phyloP scores from a whole-genome alignment of 2,888 invertebrate species.

The Cynaeus angustus region DNA sequence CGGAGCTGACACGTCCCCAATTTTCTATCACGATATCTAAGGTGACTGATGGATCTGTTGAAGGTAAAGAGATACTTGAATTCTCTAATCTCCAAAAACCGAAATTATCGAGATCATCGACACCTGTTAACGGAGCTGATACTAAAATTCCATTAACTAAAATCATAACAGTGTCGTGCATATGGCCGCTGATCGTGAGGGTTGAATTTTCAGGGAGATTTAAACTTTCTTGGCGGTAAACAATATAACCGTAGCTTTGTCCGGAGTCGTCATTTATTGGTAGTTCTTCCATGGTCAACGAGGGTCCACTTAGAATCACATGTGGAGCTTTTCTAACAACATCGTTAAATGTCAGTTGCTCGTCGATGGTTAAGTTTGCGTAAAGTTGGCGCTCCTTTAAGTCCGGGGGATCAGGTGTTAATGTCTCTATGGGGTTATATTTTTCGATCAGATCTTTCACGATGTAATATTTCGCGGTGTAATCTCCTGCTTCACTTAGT shows the following conservation, averaged over 20 bases:
- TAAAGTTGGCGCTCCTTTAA: conserved; percentile 63
- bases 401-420: conserved; percentile 63
- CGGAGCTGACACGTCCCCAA: conserved; percentile 84
- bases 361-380: conserved; percentile 50
- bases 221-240: conserved; percentile 70
- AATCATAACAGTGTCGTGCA: conserved; percentile 73
- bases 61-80: conserved; percentile 54
- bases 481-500: conserved; percentile 89
- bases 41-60: conserved; percentile 49
- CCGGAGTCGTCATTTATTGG: conserved; percentile 69
- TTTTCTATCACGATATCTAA: conserved; percentile 78
- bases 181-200: conserved; percentile 65
- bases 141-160: conserved; percentile 68
- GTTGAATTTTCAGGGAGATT: conserved; percentile 55
- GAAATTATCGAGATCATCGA: conserved; percentile 64
- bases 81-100: conserved; percentile 69
- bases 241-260: conserved; percentile 74
- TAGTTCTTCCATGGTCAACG: conserved; percentile 75
- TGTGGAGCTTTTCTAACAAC: background rate
- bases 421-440: conserved; percentile 61
- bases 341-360: conserved; percentile 35
- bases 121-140: conserved; percentile 61
- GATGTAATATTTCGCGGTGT: conserved; percentile 85
- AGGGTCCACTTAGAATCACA: background rate
- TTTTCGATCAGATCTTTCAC: conserved; percentile 74